Percentiles rank a stretch among this genome's conserved stretches.
Conservation (phyloP, 1,140 invertebrate genomes). For the Drosophila willistoni region DNA sequence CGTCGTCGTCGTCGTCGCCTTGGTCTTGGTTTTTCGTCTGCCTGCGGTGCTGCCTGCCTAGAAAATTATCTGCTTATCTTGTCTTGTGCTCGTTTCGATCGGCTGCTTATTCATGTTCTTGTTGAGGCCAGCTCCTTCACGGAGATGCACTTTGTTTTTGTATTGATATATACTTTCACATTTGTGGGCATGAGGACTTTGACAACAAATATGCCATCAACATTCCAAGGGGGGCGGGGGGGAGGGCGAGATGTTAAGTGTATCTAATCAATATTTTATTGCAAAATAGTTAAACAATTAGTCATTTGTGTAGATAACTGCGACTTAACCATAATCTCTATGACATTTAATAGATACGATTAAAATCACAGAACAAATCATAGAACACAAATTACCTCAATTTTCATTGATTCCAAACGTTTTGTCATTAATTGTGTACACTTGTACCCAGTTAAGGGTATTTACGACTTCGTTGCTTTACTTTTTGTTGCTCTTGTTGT, state of each 20-base stretch:
- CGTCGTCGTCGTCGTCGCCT: slow-evolving; percentile 2
- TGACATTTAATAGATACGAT: too few relatives aligned
- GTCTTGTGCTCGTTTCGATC: slow-evolving; percentile 79
- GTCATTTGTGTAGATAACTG: too few relatives aligned
- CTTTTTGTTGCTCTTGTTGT: slow-evolving; percentile 27
- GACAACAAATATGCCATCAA: not conserved
- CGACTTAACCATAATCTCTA: not conserved
- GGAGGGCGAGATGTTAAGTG: too few relatives aligned
- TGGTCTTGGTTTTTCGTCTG: slow-evolving; percentile 18
- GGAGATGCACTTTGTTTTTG: slow-evolving; percentile 19
- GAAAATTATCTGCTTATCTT: slow-evolving; percentile 83
- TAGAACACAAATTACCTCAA: too few relatives aligned
- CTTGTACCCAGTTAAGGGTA: not conserved
- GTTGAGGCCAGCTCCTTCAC: slow-evolving; percentile 25
- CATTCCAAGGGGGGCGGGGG: too few relatives aligned
- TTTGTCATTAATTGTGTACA: not conserved
- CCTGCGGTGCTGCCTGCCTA: slow-evolving; percentile 64
- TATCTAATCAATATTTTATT: too few relatives aligned
- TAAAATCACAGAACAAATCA: too few relatives aligned
- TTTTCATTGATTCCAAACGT: too few relatives aligned
- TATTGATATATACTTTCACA: not conserved
- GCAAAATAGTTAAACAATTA: too few relatives aligned
- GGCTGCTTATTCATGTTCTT: slow-evolving; percentile 79
- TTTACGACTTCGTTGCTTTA: slow-evolving; percentile 36
- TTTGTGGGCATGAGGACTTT: not conserved